Base-by-base conservation (phyloP, 2,888 invertebrate genomes). In the Cosmorhoe ocellata region DNA sequence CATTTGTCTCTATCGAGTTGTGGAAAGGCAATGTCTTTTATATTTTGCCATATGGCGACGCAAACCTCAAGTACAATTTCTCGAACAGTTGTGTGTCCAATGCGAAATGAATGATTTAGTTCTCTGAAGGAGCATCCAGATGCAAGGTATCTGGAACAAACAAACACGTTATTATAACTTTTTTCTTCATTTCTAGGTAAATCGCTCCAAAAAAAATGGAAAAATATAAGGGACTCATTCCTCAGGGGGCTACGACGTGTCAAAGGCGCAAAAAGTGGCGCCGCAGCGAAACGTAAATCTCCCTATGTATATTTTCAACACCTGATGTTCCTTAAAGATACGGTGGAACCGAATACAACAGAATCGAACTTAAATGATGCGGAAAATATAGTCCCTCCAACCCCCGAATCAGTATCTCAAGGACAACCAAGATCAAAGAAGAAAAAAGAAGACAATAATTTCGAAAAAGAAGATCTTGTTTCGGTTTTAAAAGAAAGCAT, bases 121-220 rank as follows among this genome's bases (percentile, higher is more conserved):
- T 65, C 64, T 46, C 48, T 58, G 42, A 64, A 32, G 51, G 63
- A 64, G 58, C 62, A 64, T 58, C 64, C 68, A 51, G 63, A 58
- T 49, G 67, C 67, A 39, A 63, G 59, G 59, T 67, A 67, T 64
- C 63, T 63, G 58, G 52, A 60, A 66, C 56, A 59, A 59, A 60
- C 32, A 58, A 45, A 58, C 56, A 59, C 18, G 18, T 18, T 18
- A 18, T 18, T 18, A 18, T 18, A 18, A 18, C 18, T 18, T 18
- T 18, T 18, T 18, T 18, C 18, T 18, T 63, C 56, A 58, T 64
- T 66, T 66, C 58, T 62, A 65, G 66, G 63, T 63, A 63, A 63
- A 59, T 63, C 60, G 56, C 58, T 66, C 54, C 64, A 65, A 53
- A 57, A 56, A 59, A 66, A 63, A 59, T 65, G 66, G 64, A 66